Evolutionary conservation across 2,113 vertebrate species (phyloP).

Genomic region (Peromyscus polionotus): DNA sequence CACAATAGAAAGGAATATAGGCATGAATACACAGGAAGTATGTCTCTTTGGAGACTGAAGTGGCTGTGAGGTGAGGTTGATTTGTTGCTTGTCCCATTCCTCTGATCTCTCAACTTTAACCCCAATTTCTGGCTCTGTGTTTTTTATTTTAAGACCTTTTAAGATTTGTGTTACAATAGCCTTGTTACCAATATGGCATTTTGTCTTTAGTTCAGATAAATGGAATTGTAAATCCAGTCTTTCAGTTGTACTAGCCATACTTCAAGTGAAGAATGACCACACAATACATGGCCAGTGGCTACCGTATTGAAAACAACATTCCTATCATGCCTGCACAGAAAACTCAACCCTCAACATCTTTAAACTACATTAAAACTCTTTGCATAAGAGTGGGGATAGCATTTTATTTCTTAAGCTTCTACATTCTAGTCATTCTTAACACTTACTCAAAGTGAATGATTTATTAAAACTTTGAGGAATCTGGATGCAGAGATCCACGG

Average conservation of each 20-base stretch:
- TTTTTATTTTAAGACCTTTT: too few relatives aligned
- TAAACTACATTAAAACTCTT: constrained; percentile 16
- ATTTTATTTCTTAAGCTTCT: constrained; percentile 45
- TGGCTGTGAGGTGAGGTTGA: too few relatives aligned
- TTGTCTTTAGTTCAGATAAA: constrained; percentile 15
- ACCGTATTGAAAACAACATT: not conserved
- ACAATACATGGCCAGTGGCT: not conserved
- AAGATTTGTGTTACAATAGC: not conserved
- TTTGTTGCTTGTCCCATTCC: too few relatives aligned
- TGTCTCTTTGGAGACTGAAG: too few relatives aligned
- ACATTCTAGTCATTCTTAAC: constrained; percentile 65
- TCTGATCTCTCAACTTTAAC: too few relatives aligned
- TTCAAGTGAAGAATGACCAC: not conserved
- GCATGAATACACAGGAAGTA: too few relatives aligned
- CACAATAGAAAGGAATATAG: too few relatives aligned
- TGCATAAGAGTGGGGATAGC: not conserved
- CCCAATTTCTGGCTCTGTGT: too few relatives aligned
- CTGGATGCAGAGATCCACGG: too few relatives aligned
- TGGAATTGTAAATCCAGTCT: constrained; percentile 23
- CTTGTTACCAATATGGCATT: not conserved
- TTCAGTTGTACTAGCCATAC: not conserved
- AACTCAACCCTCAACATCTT: constrained; percentile 1
- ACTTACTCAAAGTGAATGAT: constrained; percentile 65
- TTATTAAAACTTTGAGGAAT: constrained; percentile 53
- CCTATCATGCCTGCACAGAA: not conserved